Evolutionary conservation across 2,113 vertebrate genomes (phyloP).

Genomic region (Kryptolebias marmoratus): DNA sequence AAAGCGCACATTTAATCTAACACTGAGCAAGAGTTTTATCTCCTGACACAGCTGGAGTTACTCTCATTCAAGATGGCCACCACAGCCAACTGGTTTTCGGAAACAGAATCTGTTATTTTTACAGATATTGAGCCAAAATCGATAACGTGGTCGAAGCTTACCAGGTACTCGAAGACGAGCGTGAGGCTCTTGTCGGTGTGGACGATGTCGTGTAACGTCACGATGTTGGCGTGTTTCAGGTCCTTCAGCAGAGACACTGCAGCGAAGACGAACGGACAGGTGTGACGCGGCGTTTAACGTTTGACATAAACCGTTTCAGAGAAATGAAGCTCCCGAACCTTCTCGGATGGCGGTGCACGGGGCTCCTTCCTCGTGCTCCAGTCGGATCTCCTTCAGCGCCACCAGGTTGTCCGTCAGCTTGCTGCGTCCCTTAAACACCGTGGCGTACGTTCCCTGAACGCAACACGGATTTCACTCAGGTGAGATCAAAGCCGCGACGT

Average conservation of each 20-base stretch:
- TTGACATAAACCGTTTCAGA: too few species aligned
- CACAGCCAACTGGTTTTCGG: too few species aligned
- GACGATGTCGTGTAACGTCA: slow-evolving; percentile 97
- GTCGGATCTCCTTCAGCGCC: slow-evolving; percentile 96
- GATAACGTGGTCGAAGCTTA: slow-evolving; percentile 62
- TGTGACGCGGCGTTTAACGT: neutral
- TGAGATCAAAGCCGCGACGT: neutral
- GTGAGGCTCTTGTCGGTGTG: slow-evolving; percentile 99
- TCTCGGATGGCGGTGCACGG: slow-evolving; percentile 98
- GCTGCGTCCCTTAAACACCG: slow-evolving; percentile 98
- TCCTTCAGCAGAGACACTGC: slow-evolving; percentile 97
- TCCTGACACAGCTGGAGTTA: too few species aligned
- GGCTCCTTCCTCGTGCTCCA: slow-evolving; percentile 98
- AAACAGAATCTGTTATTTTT: too few species aligned
- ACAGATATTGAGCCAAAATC: too few species aligned
- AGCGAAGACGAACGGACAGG: neutral
- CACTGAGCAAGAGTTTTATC: too few species aligned
- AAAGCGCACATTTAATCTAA: too few species aligned
- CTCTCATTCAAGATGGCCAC: too few species aligned
- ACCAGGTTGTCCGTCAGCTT: slow-evolving; percentile 98
- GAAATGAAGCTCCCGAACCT: slow-evolving; percentile 75
- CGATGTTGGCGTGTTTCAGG: slow-evolving; percentile 99
- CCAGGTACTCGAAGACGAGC: slow-evolving; percentile 98
- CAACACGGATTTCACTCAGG: neutral
- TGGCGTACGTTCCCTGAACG: slow-evolving; percentile 94